phyloP scores from a whole-genome alignment of 2,797 vertebrate species.

The Neostethus bicornis region DNA sequence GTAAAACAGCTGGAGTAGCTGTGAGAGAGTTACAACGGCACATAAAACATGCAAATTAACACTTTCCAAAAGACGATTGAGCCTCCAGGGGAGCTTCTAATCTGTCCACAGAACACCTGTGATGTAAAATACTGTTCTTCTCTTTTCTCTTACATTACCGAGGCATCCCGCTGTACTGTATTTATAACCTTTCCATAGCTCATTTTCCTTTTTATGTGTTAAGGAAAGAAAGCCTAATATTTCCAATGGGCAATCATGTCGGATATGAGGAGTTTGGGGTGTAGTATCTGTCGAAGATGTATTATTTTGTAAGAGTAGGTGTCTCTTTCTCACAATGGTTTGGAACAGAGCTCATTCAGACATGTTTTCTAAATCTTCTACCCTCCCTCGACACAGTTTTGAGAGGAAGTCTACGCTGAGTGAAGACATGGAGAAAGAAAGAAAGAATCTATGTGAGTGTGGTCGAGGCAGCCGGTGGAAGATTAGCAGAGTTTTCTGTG shows the following conservation, averaged over 20 bases:
- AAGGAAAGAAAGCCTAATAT: background rate
- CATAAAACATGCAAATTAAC: background rate
- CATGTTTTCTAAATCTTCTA: constrained; percentile 61
- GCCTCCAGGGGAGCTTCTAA: background rate
- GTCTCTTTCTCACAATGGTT: constrained; percentile 30
- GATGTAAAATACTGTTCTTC: background rate
- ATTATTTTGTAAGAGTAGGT: constrained; percentile 50
- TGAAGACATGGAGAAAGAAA: constrained; percentile 43
- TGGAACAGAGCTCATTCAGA: constrained; percentile 55
- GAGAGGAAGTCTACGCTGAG: constrained; percentile 39
- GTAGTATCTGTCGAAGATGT: constrained; percentile 32
- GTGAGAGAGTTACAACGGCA: background rate
- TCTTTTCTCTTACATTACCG: background rate
- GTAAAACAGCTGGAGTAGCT: background rate
- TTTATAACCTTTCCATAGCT: background rate
- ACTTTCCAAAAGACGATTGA: background rate
- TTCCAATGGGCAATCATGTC: background rate
- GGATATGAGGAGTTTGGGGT: background rate
- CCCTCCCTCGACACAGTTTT: constrained; percentile 57
- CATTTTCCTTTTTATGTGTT: background rate
- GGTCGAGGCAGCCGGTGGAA: constrained; percentile 72
- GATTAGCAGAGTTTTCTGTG: constrained; percentile 75
- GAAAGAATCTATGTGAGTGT: constrained; percentile 57
- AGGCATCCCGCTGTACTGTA: background rate
- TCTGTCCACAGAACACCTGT: background rate